Percentiles rank a stretch among this genome's conserved stretches.
Conservation (phyloP, 2,797 vertebrate species). For the Momotus momota region DNA sequence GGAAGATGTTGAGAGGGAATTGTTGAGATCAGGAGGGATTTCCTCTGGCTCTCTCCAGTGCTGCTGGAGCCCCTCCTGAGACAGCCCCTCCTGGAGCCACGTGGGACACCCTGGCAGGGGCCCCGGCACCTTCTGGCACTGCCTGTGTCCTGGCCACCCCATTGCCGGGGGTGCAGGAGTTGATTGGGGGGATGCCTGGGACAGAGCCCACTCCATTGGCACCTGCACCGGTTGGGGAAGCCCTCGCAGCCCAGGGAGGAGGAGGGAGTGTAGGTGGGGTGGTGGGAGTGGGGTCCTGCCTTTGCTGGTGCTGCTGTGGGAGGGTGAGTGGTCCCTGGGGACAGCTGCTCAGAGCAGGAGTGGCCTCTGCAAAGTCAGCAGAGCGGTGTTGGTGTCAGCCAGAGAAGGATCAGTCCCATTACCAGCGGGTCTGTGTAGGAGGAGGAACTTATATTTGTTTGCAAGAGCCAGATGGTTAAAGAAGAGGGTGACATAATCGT, state of each 20-base stretch:
- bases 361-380: rapidly evolving
- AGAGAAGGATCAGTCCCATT: conserved; percentile 45
- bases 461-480: conserved; percentile 66
- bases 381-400: not conserved
- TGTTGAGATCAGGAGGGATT: not conserved
- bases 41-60: not conserved
- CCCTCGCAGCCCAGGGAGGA: not conserved
- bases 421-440: conserved; percentile 56
- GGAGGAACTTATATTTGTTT: conserved; percentile 57
- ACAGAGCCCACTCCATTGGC: not conserved
- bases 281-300: not conserved
- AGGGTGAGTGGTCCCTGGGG: not conserved
- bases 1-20: not conserved
- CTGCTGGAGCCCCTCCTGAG: not conserved
- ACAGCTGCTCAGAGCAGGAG: not conserved
- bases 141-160: rapidly evolving
- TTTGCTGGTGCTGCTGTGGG: not conserved
- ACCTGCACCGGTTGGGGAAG: not conserved
- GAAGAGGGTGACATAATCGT: conserved; percentile 42
- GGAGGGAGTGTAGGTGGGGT: rapidly evolving
- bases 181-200: rapidly evolving
- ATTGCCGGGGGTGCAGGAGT: rapidly evolving
- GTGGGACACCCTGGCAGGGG: rapidly evolving
- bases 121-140: rapidly evolving
- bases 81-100: not conserved